A percentile compares a stretch with the other conserved stretches of the same genome.
Conservation (phyloP, 2,113 vertebrate species). For the Capra hircus region DNA sequence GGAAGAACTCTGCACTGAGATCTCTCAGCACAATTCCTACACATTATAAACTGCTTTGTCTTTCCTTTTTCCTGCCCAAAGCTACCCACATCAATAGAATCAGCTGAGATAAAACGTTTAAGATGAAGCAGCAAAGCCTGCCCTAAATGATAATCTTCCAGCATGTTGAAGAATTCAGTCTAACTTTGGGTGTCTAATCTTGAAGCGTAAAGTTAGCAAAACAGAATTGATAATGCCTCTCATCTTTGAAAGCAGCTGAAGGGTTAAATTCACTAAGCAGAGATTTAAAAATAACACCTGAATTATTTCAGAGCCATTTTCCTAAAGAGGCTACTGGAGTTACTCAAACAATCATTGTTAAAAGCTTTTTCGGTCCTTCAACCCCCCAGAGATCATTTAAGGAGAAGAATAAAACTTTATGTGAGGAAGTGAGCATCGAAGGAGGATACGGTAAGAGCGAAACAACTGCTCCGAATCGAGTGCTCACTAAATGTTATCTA, state of each 20-base stretch:
- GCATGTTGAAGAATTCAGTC: not conserved
- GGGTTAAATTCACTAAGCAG: not conserved
- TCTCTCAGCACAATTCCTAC: not conserved
- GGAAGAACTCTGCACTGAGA: not conserved
- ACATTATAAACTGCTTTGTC: not conserved
- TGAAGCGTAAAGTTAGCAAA: not conserved
- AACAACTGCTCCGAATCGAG: slow-evolving; percentile 56
- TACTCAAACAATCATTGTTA: slow-evolving; percentile 61
- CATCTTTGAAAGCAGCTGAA: not conserved
- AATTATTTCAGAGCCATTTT: slow-evolving; percentile 54
- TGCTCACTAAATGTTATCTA: slow-evolving; percentile 61
- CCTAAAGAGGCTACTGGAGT: slow-evolving; percentile 46
- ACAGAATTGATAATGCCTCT: not conserved
- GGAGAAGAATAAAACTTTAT: slow-evolving; percentile 70
- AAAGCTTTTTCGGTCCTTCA: slow-evolving; percentile 75
- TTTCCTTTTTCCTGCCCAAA: not conserved
- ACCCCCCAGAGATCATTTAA: slow-evolving; percentile 72
- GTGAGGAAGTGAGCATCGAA: slow-evolving; percentile 70
- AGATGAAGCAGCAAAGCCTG: not conserved
- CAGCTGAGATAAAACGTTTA: not conserved
- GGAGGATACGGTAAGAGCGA: slow-evolving; percentile 48
- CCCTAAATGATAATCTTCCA: not conserved
- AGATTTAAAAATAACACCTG: slow-evolving; percentile 47
- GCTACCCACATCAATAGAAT: not conserved
- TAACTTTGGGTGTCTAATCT: not conserved